phyloP scores from a whole-genome alignment of 35 echinoderm and acorn worm genomes.

The Apostichopus parvimensis region DNA sequence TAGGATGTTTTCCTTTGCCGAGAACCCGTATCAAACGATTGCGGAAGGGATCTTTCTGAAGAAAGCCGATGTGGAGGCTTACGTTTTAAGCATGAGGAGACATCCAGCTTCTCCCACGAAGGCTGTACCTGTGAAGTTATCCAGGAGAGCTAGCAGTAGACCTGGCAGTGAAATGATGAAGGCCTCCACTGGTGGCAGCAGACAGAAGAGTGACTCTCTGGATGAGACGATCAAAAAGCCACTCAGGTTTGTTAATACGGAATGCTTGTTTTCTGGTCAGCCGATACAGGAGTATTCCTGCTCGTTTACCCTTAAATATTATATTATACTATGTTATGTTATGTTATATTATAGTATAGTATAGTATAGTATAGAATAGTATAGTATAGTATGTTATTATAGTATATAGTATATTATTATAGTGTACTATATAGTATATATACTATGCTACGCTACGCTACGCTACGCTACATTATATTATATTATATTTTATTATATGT shows the following conservation, averaged over 20 bases:
- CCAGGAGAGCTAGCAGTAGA: neutral
- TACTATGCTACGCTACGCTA: no score
- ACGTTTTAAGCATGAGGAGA: conserved; percentile 65
- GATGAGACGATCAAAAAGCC: conserved; percentile 36
- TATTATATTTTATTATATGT: no score
- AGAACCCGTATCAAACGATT: conserved; percentile 66
- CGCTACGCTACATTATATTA: no score
- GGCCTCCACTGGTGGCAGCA: neutral
- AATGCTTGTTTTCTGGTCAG: no score
- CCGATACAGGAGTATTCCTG: no score
- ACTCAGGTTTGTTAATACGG: conserved; percentile 31
- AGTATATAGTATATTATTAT: no score
- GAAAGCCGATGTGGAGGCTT: conserved; percentile 77
- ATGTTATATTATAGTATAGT: no score
- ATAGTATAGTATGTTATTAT: no score
- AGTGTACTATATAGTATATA: no score
- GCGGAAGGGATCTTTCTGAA: conserved; percentile 67
- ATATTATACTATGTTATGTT: no score
- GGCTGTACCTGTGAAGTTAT: neutral
- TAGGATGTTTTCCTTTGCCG: conserved; percentile 66
- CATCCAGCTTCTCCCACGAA: conserved; percentile 4
- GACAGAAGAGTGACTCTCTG: neutral
- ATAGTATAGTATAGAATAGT: no score
- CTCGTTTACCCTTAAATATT: no score
- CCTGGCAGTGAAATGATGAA: conserved; percentile 3